Conservation (phyloP, 30 jellyfish, hydroid and myxozoan genomes). For the Cassiopea xamachana region DNA sequence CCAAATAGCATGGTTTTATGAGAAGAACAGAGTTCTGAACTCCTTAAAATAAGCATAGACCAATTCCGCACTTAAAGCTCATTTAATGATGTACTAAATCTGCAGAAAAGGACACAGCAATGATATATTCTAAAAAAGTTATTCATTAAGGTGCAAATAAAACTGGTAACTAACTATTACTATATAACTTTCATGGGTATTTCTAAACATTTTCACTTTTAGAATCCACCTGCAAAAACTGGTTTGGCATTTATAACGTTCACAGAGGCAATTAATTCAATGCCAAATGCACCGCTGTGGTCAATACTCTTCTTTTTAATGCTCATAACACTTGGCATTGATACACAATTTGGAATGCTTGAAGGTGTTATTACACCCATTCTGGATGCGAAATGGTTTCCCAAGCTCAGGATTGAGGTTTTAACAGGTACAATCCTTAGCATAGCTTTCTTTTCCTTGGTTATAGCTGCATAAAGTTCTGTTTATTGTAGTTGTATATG, state of each 20-base stretch:
- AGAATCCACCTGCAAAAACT: constrained; percentile 91
- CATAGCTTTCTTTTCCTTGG: not conserved
- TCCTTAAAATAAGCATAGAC: too few species aligned
- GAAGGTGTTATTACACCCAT: constrained; percentile 96
- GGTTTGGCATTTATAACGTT: constrained; percentile 96
- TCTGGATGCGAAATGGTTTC: constrained; percentile 90
- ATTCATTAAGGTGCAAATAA: too few species aligned
- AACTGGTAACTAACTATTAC: too few species aligned
- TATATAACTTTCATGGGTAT: too few species aligned
- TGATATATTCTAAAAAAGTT: too few species aligned
- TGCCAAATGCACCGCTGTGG: constrained; percentile 98
- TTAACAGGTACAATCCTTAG: constrained; percentile 70
- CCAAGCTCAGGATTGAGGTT: constrained; percentile 84
- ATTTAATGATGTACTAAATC: too few species aligned
- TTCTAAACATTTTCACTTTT: not conserved
- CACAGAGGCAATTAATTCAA: constrained; percentile 95
- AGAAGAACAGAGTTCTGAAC: too few species aligned
- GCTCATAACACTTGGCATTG: constrained; percentile 93
- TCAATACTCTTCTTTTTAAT: constrained; percentile 86
- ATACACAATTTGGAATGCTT: constrained; percentile 97
- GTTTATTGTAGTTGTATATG: too few species aligned
- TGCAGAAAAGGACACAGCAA: too few species aligned
- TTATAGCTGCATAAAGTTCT: not conserved
- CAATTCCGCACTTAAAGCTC: too few species aligned
- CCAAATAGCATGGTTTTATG: too few species aligned